Percentiles rank a stretch among this genome's conserved stretches.
phyloP scores from a whole-genome alignment of 2,797 vertebrate genomes.

The Heliangelus exortis region DNA sequence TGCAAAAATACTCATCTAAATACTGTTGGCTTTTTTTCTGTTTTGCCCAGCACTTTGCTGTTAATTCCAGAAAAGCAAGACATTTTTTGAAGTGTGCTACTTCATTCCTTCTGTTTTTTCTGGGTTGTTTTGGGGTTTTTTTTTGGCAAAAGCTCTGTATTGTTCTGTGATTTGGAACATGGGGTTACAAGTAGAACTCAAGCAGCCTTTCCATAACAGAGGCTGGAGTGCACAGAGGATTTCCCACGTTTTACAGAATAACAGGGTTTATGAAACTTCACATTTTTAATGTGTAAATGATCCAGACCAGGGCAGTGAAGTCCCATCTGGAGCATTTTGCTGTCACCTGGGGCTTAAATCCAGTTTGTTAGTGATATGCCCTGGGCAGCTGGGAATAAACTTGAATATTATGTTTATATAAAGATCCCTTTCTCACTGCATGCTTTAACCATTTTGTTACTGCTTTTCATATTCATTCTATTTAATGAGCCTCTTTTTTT shows the following conservation, averaged over 20 bases:
- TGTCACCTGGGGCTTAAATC: not conserved
- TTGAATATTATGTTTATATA: not conserved
- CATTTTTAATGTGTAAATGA: not conserved
- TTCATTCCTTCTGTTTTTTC: too few relatives aligned
- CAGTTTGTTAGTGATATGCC: not conserved
- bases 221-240: not conserved
- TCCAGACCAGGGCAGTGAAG: not conserved
- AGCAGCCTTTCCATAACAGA: not conserved
- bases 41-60: not conserved
- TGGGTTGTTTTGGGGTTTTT: not conserved
- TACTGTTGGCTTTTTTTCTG: not conserved
- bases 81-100: not conserved
- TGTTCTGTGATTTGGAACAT: not conserved
- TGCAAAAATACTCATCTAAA: not conserved
- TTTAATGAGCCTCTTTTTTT: not conserved
- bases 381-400: not conserved
- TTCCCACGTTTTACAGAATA: not conserved
- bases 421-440: not conserved
- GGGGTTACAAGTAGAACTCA: not conserved
- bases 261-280: not conserved
- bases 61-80: not conserved
- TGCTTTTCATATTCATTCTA: not conserved
- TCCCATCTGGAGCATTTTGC: not conserved
- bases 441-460: not conserved
- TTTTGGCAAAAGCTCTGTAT: not conserved